These are phyloP conservation scores for Drosophila burlai DNA, from an alignment of 1,140 invertebrate species.

Conservation along the genomic window DNA sequence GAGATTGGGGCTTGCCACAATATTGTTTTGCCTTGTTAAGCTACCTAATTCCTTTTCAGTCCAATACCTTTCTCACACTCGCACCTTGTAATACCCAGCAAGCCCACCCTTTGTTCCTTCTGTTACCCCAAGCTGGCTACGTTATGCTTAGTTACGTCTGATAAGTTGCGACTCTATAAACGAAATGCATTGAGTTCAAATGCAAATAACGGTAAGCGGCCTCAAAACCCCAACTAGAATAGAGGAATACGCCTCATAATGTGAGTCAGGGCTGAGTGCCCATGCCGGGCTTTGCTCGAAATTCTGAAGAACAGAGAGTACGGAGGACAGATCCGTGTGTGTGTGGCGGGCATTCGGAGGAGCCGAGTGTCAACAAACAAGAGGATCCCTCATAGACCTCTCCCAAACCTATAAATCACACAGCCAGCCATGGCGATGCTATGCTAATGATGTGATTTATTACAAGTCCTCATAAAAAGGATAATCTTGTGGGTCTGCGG, in stretches of 20 bases:
- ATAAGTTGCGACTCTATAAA: conserved; percentile 48
- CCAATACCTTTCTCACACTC: conserved; percentile 52
- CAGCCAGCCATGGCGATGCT: conserved; percentile 45
- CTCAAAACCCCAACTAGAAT: conserved; percentile 53
- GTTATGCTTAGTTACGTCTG: conserved; percentile 67
- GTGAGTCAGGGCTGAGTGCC: conserved; percentile 37
- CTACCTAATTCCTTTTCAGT: background rate
- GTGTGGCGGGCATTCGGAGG: conserved; percentile 25
- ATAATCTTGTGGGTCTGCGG: conserved; percentile 31
- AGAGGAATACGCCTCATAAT: conserved; percentile 14
- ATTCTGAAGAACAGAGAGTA: background rate
- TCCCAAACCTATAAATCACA: conserved; percentile 61
- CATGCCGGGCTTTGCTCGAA: conserved; percentile 4
- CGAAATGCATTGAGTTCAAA: conserved; percentile 71
- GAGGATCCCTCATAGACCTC: conserved; percentile 24
- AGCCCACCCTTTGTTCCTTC: conserved; percentile 6
- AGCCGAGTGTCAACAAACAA: conserved; percentile 67
- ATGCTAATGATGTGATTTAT: conserved; percentile 81
- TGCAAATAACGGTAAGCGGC: conserved; percentile 71
- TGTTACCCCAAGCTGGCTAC: conserved; percentile 33
- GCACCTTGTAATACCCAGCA: conserved; percentile 4
- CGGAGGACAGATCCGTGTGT: background rate
- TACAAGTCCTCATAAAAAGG: conserved; percentile 54
- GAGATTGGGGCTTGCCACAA: background rate
- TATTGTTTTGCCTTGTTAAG: background rate